Evolutionary conservation across 1,140 invertebrate species (phyloP), one percentile per base, ranked within the genome.

Genomic region (Philopotamus ludificatus): DNA sequence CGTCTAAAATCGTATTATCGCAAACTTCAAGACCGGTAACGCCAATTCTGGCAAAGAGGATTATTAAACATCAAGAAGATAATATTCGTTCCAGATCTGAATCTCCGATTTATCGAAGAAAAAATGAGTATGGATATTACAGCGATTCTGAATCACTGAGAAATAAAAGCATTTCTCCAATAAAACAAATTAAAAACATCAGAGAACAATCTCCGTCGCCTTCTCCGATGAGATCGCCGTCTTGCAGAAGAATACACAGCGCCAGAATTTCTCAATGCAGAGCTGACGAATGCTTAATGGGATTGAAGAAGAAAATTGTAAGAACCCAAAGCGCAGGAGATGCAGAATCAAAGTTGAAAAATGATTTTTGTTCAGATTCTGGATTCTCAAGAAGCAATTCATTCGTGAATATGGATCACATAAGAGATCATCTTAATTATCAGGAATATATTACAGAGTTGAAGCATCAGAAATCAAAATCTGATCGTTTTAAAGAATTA

Each of bases 401-500:
- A 44, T 84, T 79, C 0, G 62, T 83, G 2, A 74, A 76, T 63
- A 66, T 75, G 7, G 76, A 77, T 7, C 73, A 81, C 26, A 58
- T 73, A 1, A 78, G 65, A 50, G 74, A 78, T 71, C 81, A 84
- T 74, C 79, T 82, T 10, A 83, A 89, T 55, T 89, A 89, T 72
- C 85, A 87, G 66, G 83, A 83, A 57, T 91, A 91, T 69, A 82
- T 92, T 28, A 72, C 85, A 1, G 90, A 92, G 66, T 77, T 89
- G 62, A 76, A 90, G 62, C 88, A 92, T 73, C 86, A 85, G 0
- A 85, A 85, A 70, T 84, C 83, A 44, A 87, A 87, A 73, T 93
- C 90, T 0, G 87, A 89, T 61, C 85, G 89, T 51, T 97, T 97
- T 76, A 86, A 88, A 63, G 92, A 94, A 64, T 79, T 97, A 3